Base-by-base conservation (phyloP, 2,888 invertebrate genomes). In the Diaphora mendica region DNA sequence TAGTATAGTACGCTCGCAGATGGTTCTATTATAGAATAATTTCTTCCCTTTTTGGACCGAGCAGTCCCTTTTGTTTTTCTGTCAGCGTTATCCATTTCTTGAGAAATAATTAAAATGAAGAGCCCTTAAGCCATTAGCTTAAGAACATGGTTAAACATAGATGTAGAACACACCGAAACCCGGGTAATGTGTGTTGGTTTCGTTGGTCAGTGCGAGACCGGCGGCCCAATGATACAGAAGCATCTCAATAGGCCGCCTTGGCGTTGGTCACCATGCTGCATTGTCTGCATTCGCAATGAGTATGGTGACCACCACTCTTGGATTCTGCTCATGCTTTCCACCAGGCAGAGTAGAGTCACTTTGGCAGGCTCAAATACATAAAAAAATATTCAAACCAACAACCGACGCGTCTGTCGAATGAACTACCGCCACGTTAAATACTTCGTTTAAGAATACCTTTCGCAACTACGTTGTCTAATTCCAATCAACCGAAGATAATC, bases 401-500 rank as follows among this genome's bases (percentile, higher is more conserved):
- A 8, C 30, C 30, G 26, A 7, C 17, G 59, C 26, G 4, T 59
- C 13, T 26, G 59, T 59, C 59, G 59, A 30, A 62, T 8, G 62
- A 15, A 30, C 15, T 5, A 30, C 13, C 55, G n/a, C 55, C 20
- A 9, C n/a, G n/a, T 9, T 8, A 55, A 55, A 55, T 55, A 55
- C 9, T n/a, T 11, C 26, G 26, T 59, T 59, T 26, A 59, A 59
- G 26, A 30, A 59, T 26, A 8, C 30, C 62, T 62, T 30, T 26
- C 26, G 62, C 62, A 62, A 30, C 62, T 62, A 30, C 30, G 8
- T 62, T 62, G 62, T 62, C 30, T 30, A 62, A 62, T 59, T 42
- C 39, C 35, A n/a, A 42, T 48, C 62, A 42, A 64, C 44, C 42
- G 42, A 48, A 64, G 33, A 55, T 17, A 42, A 70, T 67, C 66